Evolutionary conservation across 2,888 invertebrate species (phyloP).

Genomic region (Ormia ochracea): DNA sequence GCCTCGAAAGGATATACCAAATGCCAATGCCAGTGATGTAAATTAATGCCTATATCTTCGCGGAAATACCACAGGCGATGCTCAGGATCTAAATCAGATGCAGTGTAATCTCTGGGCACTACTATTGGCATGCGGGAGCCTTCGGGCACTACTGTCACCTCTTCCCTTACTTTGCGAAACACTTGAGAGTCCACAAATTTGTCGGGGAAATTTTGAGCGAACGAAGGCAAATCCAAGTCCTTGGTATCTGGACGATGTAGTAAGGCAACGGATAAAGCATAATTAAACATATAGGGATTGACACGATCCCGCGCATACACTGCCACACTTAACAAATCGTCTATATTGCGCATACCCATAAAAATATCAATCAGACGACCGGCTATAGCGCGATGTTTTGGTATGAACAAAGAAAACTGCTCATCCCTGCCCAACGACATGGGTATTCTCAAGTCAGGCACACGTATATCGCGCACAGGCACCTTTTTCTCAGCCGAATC

Average conservation of each 20-base stretch:
- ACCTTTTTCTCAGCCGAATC: constrained; percentile 78
- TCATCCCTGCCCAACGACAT: constrained; percentile 81
- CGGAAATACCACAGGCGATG: constrained; percentile 81
- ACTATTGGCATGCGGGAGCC: constrained; percentile 82
- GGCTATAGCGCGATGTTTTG: constrained; percentile 82
- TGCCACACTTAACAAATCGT: constrained; percentile 83
- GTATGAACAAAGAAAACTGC: constrained; percentile 85
- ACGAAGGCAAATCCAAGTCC: constrained; percentile 80
- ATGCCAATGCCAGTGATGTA: constrained; percentile 80
- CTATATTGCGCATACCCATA: constrained; percentile 83
- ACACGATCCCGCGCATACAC: constrained; percentile 84
- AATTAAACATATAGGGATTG: constrained; percentile 89
- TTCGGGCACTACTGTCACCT: constrained; percentile 79
- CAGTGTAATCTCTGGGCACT: constrained; percentile 85
- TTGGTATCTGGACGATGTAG: constrained; percentile 82
- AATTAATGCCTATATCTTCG: constrained; percentile 78
- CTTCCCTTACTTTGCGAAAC: constrained; percentile 79
- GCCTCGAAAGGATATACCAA: constrained; percentile 86
- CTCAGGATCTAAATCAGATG: constrained; percentile 85
- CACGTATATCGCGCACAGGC: constrained; percentile 80
- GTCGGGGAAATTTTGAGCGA: constrained; percentile 82
- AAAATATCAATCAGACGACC: constrained; percentile 83
- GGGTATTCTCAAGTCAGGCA: constrained; percentile 82
- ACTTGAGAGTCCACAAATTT: constrained; percentile 82
- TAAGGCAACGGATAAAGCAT: constrained; percentile 86